Evolutionary conservation across 2,113 vertebrate species (phyloP), one percentile per base, ranked within the genome.

Genomic region (Trogon surrucura): DNA sequence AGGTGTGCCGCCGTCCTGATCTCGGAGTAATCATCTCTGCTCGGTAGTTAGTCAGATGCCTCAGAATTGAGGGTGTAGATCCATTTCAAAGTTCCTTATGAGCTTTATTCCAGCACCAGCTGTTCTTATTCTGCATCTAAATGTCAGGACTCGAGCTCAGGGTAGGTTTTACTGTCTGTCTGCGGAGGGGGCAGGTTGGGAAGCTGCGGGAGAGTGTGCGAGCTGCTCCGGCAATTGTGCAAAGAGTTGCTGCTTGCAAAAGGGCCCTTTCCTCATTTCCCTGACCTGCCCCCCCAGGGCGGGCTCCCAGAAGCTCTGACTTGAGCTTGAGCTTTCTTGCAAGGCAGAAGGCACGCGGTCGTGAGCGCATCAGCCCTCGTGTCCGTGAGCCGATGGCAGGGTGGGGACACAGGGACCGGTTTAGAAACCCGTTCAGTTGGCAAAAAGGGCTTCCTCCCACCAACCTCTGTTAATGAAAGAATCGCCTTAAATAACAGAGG

Each of bases 11-110:
- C 1, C 1, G 29, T 26, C 5, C 36, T 51, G 44, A 25, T 16
- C 45, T 26, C 13, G 1, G 56, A 20, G 30, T 10, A 5, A 41
- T 41, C 41, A 18, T 34, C 62, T 32, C 71, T 64, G 30, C 54
- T 20, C 21, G 16, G 15, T 27, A 16, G 25, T 34, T 6, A 10
- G 1, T 21, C 41, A 17, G 16, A 2, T 10, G 5, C 25, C 57
- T 65, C 48, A 6, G 2, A 12, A 11, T 3, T 6, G 61, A 34
- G 44, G 9, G 19, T 32, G 85, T 45, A 6, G 58, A 18, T 80
- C 67, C 48, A 9, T 67, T 13, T 7, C 22, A 2, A 2, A 32
- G 53, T 15, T 56, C 25, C 34, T 67, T 1, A 1, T 0, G 6
- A 50, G 70, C 66, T 75, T 58, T 58, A 16, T 44, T 53, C 20